Conservation (phyloP, 2,888 invertebrate genomes). For the Oscheius sp. region DNA sequence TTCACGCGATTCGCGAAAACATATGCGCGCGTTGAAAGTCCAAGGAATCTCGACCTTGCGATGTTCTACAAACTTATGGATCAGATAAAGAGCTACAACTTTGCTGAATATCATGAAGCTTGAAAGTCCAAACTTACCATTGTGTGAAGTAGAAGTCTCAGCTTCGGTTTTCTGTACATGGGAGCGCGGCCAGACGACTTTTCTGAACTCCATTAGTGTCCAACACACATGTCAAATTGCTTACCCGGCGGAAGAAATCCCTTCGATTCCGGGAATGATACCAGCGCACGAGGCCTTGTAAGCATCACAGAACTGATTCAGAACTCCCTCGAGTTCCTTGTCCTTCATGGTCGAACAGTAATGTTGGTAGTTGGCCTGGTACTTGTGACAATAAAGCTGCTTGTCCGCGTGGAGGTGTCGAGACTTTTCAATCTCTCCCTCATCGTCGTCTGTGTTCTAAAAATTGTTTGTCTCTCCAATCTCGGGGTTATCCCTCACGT, state of each 20-base stretch:
- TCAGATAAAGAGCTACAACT: too few species aligned
- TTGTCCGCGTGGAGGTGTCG: constrained; percentile 32
- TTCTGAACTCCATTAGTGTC: background rate
- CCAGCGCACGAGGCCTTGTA: constrained; percentile 42
- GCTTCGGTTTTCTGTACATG: constrained; percentile 7
- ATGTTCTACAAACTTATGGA: too few species aligned
- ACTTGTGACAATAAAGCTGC: constrained; percentile 47
- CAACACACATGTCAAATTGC: background rate
- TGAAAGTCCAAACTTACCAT: background rate
- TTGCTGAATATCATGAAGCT: too few species aligned
- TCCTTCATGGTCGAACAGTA: constrained; percentile 42
- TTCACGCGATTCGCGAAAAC: too few species aligned
- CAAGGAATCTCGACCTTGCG: background rate
- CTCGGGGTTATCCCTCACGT: constrained; percentile 7
- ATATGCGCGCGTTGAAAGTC: too few species aligned
- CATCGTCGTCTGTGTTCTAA: constrained; percentile 31
- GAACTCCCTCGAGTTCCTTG: constrained; percentile 45
- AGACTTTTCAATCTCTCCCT: constrained; percentile 20
- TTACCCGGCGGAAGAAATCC: constrained; percentile 3
- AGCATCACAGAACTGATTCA: constrained; percentile 46
- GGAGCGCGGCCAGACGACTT: constrained; percentile 9
- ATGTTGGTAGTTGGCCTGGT: constrained; percentile 44
- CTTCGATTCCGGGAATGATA: constrained; percentile 4
- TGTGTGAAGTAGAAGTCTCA: background rate
- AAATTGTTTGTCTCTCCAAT: background rate